phyloP scores from a whole-genome alignment of 2,888 invertebrate genomes.

The Onthophagus sagittarius region DNA sequence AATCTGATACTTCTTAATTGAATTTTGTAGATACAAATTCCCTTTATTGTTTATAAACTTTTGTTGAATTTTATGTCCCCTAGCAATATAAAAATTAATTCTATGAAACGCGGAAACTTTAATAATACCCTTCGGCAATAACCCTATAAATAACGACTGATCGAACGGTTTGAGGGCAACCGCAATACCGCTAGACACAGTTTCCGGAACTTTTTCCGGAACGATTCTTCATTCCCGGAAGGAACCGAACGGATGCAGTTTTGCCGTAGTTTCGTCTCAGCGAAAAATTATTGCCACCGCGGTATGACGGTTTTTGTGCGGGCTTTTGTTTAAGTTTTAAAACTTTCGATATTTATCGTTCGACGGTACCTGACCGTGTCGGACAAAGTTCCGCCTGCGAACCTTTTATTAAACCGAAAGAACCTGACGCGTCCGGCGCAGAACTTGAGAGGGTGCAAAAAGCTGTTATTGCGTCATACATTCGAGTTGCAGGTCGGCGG shows the following conservation, averaged over 20 bases:
- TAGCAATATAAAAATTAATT: background rate
- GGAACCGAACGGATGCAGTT: background rate
- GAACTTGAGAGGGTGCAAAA: background rate
- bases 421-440: background rate
- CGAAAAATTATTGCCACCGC: background rate
- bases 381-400: background rate
- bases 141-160: background rate
- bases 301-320: background rate
- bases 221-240: background rate
- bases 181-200: background rate
- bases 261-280: background rate
- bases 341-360: background rate
- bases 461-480: background rate
- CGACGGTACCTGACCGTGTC: background rate
- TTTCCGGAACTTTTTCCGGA: background rate
- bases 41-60: background rate
- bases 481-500: background rate
- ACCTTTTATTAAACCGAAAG: background rate
- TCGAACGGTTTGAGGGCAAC: background rate
- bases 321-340: background rate
- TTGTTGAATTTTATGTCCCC: background rate
- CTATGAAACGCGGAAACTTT: background rate
- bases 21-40: no score
- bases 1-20: no score
- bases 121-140: background rate